A percentile compares a stretch with the other conserved stretches of the same genome.
phyloP scores from a whole-genome alignment of 1,140 invertebrate species.

The Teleogryllus occipitalis region DNA sequence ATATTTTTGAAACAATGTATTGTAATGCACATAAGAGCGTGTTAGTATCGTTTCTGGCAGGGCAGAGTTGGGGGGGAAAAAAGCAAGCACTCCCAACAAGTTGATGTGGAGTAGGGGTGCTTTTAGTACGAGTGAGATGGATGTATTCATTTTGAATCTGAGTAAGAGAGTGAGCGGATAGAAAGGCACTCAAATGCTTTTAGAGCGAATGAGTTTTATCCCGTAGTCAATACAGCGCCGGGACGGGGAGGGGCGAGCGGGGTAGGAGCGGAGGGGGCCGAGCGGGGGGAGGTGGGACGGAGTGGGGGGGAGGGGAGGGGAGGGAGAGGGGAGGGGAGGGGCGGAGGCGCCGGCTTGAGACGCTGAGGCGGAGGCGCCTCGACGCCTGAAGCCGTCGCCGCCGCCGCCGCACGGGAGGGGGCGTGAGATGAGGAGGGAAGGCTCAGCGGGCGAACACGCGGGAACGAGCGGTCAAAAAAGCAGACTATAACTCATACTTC shows the following conservation, averaged over 20 bases:
- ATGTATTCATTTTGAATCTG: conserved; percentile 21
- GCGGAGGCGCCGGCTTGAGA: neutral
- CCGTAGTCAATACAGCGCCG: conserved; percentile 17
- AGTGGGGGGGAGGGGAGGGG: neutral
- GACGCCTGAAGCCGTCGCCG: no score
- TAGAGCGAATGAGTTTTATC: conserved; percentile 31
- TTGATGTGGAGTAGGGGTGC: conserved; percentile 8
- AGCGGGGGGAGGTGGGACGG: no score
- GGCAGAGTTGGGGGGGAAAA: neutral
- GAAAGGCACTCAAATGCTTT: conserved; percentile 31
- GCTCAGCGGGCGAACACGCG: no score
- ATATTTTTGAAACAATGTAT: no score
- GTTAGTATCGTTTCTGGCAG: no score
- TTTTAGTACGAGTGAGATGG: conserved; percentile 18
- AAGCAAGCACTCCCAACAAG: conserved; percentile 16
- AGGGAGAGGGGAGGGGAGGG: neutral
- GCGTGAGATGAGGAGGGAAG: no score
- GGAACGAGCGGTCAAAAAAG: no score
- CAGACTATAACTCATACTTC: no score
- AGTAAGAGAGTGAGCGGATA: conserved; percentile 25
- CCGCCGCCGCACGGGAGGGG: no score
- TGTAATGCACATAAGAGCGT: no score
- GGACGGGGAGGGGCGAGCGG: no score
- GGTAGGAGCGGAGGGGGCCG: no score
- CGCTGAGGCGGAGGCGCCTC: neutral